phyloP scores from a whole-genome alignment of 2,113 vertebrate species.

The Neotoma lepida region DNA sequence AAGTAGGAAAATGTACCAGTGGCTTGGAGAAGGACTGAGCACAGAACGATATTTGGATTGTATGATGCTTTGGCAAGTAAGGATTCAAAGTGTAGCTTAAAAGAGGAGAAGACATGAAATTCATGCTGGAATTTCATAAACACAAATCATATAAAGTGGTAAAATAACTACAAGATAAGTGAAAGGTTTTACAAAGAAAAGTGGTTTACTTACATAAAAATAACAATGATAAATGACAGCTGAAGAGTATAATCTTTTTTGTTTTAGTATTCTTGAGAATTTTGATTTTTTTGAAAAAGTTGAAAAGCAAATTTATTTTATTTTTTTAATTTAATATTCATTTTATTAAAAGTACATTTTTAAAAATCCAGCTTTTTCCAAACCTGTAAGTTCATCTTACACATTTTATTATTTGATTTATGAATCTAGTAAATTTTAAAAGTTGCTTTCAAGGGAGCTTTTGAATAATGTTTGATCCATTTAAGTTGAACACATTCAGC shows the following conservation, averaged over 20 bases:
- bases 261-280: conserved; percentile 27
- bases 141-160: neutral
- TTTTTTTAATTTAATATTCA: conserved; percentile 67
- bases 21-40: neutral
- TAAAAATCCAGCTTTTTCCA: too few relatives aligned
- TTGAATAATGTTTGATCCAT: conserved; percentile 71
- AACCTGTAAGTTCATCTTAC: conserved; percentile 62
- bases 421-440: conserved; percentile 74
- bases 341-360: too few relatives aligned
- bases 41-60: neutral
- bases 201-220: neutral
- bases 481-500: conserved; percentile 63
- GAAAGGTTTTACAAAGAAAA: neutral
- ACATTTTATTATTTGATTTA: conserved; percentile 71
- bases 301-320: too few relatives aligned
- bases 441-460: conserved; percentile 71
- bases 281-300: conserved; percentile 30
- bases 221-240: conserved; percentile 33
- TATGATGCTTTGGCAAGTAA: neutral
- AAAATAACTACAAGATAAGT: neutral
- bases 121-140: conserved; percentile 38
- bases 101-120: neutral
- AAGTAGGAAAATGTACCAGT: neutral
- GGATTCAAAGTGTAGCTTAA: neutral
- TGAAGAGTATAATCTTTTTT: neutral